Conservation (phyloP, 2,113 vertebrate species). For the Cebus imitator region DNA sequence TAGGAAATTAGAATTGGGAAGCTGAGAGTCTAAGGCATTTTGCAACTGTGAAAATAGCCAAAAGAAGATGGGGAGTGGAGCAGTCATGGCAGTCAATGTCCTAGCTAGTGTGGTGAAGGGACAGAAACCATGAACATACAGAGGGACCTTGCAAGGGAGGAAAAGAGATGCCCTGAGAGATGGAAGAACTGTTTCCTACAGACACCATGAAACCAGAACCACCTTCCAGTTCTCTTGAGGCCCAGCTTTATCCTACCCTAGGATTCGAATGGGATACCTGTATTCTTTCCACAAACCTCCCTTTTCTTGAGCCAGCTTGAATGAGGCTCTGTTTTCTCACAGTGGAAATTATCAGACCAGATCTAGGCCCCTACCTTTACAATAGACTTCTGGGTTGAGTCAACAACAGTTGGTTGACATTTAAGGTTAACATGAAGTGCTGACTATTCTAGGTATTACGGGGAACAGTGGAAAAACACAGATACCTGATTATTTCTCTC, state of each 20-base stretch:
- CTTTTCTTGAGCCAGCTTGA: constrained; percentile 28
- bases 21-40: constrained; percentile 11
- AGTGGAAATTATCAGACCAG: neutral
- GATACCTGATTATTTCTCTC: constrained; percentile 54
- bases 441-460: neutral
- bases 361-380: neutral
- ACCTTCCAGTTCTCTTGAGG: neutral
- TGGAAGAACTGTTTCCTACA: neutral
- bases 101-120: neutral
- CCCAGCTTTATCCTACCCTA: neutral
- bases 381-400: neutral
- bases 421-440: constrained; percentile 15
- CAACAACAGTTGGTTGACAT: neutral
- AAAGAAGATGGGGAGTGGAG: neutral
- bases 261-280: neutral
- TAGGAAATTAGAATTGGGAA: constrained; percentile 46
- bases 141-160: neutral
- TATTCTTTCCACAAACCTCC: neutral
- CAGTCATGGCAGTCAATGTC: neutral
- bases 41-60: neutral
- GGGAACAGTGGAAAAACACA: constrained; percentile 67
- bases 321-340: neutral
- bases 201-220: neutral
- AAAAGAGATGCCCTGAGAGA: neutral
- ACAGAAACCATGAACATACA: neutral